These are phyloP conservation scores for Drosophila pruinosa DNA, from an alignment of 1,140 invertebrate genomes.

Conservation along the genomic window DNA sequence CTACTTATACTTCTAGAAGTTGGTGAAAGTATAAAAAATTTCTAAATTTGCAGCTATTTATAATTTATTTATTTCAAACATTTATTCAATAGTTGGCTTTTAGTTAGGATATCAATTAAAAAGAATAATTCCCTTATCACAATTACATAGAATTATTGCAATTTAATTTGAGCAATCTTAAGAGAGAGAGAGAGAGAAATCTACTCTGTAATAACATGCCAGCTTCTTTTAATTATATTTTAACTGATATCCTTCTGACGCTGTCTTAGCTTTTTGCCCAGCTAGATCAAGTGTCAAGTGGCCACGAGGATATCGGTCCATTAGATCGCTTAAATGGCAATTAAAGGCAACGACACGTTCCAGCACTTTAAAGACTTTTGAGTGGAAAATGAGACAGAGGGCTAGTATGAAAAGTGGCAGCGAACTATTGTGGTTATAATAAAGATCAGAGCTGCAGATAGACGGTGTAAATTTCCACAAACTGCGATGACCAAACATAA, in stretches of 20 bases:
- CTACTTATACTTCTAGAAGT: no score
- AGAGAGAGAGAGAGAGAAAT: no score
- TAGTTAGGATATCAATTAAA: no score
- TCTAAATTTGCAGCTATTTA: no score
- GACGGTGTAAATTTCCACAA: constrained; percentile 75
- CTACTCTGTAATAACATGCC: no score
- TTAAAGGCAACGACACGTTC: constrained; percentile 69
- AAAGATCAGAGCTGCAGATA: constrained; percentile 45
- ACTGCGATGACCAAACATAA: constrained; percentile 75
- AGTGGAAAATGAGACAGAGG: not conserved
- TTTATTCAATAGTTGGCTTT: no score
- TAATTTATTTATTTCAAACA: no score
- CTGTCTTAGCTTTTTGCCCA: not conserved
- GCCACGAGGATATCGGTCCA: constrained; percentile 17
- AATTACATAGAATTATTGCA: not conserved
- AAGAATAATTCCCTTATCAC: no score
- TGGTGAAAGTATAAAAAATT: no score
- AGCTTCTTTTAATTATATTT: not conserved
- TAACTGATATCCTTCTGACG: no score
- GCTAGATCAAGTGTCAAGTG: not conserved
- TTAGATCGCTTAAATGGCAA: constrained; percentile 64
- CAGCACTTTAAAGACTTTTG: constrained; percentile 44
- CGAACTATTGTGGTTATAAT: constrained; percentile 9
- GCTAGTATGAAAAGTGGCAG: not conserved
- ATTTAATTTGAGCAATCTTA: no score